Evolutionary conservation across 2,113 vertebrate species (phyloP), one percentile per base, ranked within the genome.

Genomic region (Thunnus maccoyii): DNA sequence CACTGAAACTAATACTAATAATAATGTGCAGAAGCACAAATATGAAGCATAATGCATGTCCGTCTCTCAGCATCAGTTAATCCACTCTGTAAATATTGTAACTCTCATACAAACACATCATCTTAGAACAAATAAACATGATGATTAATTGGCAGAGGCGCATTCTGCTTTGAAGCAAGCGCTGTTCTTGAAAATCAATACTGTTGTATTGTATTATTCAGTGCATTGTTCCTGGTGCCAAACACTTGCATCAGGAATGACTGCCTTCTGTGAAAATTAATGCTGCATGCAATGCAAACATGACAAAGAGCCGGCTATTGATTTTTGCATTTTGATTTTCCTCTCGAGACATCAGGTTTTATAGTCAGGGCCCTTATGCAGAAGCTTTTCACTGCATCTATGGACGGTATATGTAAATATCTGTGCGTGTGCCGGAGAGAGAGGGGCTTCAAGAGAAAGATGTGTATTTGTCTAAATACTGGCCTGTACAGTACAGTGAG

Each of bases 301-400:
- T 75, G 80, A 88, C 80, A 78, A 86, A 84, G 78, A 84, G 60
- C 30, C 5, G 14, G 12, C 20, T 64, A 88, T 88, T 85, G 87
- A 87, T 91, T 76, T 74, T 50, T 78, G 56, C 57, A 67, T 85
- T 85, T 83, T 61, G 51, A 84, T 84, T 85, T 86, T 61, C 63
- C 78, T 82, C 81, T 52, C 57, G 55, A 88, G 76, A 58, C 22
- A 1, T 76, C 52, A 73, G 72, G n/a, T 72, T 71, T 64, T 56
- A 60, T 65, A 55, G 50, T 44, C 2, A 1, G 4, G 11, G 8
- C 63, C 56, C 14, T 11, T 25, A 8, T 61, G 73, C 60, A 75
- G 41, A 57, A 52, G 65, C 62, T 69, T 84, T 76, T 70, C 48
- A 25, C 76, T 76, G 64, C 18, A 67, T 52, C 50, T 6, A 51